These are phyloP conservation scores for Tetranychus truncatus DNA, from an alignment of 2,888 invertebrate genomes.

Conservation along the genomic window DNA sequence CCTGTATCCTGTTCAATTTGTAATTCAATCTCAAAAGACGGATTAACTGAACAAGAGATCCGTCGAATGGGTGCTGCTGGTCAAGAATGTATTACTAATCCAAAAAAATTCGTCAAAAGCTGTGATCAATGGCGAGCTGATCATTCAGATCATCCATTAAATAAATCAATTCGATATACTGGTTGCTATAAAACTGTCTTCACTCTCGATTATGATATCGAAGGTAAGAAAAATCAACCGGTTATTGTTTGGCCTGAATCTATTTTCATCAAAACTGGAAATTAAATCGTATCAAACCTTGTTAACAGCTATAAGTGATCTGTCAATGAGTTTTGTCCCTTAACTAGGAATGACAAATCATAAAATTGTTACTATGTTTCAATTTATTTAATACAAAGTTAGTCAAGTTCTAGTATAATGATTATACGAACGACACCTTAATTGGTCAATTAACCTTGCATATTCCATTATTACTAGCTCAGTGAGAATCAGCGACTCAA, in stretches of 20 bases:
- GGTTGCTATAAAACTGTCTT: constrained; percentile 3
- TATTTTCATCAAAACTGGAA: too few relatives aligned
- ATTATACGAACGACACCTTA: too few relatives aligned
- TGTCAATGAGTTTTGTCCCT: too few relatives aligned
- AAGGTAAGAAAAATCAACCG: not conserved
- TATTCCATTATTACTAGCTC: too few relatives aligned
- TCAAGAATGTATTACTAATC: not conserved
- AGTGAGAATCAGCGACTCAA: too few relatives aligned
- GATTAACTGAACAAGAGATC: not conserved
- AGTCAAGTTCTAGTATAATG: too few relatives aligned
- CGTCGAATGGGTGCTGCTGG: not conserved
- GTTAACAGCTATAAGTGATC: too few relatives aligned
- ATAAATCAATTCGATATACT: not conserved
- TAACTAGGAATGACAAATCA: not conserved
- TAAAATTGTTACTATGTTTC: not conserved
- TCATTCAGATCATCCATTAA: not conserved
- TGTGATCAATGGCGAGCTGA: constrained; percentile 6
- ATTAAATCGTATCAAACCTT: too few relatives aligned
- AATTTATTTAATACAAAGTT: too few relatives aligned
- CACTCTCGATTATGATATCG: not conserved
- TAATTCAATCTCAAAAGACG: not conserved
- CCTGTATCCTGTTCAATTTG: constrained; percentile 1
- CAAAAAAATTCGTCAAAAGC: not conserved
- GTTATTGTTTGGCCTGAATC: too few relatives aligned
- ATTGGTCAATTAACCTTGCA: too few relatives aligned